A percentile compares a stretch with the other conserved stretches of the same genome.
These are phyloP conservation scores for Hemiscyllium ocellatum DNA, from an alignment of 2,113 vertebrate species.

Conservation along the genomic window DNA sequence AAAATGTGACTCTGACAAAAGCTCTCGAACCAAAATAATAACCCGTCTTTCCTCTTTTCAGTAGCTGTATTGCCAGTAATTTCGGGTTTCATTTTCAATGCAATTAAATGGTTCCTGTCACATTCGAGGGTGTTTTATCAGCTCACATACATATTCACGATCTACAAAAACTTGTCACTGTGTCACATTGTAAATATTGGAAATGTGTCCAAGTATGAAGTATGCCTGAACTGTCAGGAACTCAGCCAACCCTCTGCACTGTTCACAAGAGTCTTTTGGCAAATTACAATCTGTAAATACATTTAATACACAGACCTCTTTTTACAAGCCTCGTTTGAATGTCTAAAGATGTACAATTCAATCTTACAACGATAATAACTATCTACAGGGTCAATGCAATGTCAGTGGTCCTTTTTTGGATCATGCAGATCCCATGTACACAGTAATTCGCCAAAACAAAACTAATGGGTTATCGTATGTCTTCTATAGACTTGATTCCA, in stretches of 20 bases:
- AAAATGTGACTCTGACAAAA: not conserved
- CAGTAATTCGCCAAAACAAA: not conserved
- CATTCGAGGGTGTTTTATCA: not conserved
- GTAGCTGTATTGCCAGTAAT: constrained; percentile 1
- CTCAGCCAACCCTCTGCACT: not conserved
- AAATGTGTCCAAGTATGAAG: not conserved
- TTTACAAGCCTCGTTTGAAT: not conserved
- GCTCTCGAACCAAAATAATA: not conserved
- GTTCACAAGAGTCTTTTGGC: not conserved
- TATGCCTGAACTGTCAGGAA: not conserved
- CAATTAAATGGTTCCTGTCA: constrained; percentile 14
- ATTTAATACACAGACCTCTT: not conserved
- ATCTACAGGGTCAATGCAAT: not conserved
- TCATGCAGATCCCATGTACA: not conserved
- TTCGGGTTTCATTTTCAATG: not conserved
- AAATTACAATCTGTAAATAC: not conserved
- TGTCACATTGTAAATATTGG: constrained; percentile 15
- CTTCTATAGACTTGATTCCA: not conserved
- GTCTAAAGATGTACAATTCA: not conserved
- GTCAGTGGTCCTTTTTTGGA: not conserved
- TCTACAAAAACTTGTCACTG: not conserved
- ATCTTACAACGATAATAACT: not conserved
- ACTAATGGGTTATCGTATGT: not conserved
- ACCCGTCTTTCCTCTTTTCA: constrained; percentile 5
- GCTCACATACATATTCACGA: not conserved